These are phyloP conservation scores for Loris lydekkerianus DNA, from an alignment of 2,797 vertebrate genomes.

Conservation along the genomic window DNA sequence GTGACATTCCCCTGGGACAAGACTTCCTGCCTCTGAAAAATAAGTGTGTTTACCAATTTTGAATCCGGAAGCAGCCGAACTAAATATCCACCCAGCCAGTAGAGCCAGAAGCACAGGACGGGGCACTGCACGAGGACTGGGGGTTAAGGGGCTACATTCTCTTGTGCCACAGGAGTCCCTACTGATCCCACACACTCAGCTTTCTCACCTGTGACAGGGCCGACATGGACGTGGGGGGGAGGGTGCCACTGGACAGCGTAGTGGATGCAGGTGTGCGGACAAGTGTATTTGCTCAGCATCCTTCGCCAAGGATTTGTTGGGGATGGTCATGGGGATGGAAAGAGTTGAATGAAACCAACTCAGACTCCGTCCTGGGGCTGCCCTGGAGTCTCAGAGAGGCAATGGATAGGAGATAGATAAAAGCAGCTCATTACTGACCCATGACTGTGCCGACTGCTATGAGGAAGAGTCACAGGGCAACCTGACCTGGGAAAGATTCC, in stretches of 20 bases:
- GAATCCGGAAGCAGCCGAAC: background rate
- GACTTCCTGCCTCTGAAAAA: conserved; percentile 40
- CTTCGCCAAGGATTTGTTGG: background rate
- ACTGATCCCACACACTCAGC: background rate
- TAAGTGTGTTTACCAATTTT: background rate
- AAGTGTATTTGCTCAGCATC: background rate
- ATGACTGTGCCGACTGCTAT: background rate
- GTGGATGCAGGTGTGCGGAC: background rate
- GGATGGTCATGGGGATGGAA: background rate
- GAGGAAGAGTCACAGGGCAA: background rate
- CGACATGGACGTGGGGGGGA: background rate
- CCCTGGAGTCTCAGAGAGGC: background rate
- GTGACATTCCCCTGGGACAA: background rate
- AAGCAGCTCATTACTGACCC: background rate
- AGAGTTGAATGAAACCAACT: background rate
- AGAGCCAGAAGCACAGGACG: background rate
- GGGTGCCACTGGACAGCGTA: background rate
- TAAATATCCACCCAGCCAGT: background rate
- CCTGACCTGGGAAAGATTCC: background rate
- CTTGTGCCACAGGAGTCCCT: background rate
- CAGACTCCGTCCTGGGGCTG: background rate
- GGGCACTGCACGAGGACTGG: background rate
- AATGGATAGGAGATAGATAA: background rate
- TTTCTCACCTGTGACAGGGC: background rate
- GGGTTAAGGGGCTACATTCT: background rate